Percentiles rank a stretch among this genome's conserved stretches.
Evolutionary conservation across 2,888 invertebrate genomes (phyloP).

Genomic region (Drosophila monieri): DNA sequence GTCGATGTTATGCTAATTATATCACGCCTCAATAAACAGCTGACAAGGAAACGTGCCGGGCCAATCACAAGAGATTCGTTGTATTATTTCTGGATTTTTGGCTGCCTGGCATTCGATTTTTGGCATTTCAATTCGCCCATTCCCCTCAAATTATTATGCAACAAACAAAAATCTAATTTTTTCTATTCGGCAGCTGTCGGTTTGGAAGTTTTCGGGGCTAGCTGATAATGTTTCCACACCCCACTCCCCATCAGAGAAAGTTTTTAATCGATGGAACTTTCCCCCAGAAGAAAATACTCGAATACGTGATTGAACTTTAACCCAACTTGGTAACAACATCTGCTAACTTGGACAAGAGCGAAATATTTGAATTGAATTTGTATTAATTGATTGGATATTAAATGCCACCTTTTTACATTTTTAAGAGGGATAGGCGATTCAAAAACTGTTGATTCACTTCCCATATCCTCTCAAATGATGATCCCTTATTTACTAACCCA

Average conservation of each 20-base stretch:
- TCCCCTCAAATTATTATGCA: constrained; percentile 62
- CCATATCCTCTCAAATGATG: not conserved
- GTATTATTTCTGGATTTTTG: constrained; percentile 26
- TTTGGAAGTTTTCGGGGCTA: constrained; percentile 19
- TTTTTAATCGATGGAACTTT: constrained; percentile 78
- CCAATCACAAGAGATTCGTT: constrained; percentile 35
- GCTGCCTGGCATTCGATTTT: constrained; percentile 43
- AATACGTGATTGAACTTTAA: constrained; percentile 66
- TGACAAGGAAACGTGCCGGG: constrained; percentile 46
- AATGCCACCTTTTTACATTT: too few relatives aligned
- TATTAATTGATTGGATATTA: constrained; percentile 23
- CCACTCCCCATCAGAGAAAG: constrained; percentile 36
- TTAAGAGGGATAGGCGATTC: too few relatives aligned
- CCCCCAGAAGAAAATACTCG: constrained; percentile 22
- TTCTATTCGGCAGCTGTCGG: constrained; percentile 48
- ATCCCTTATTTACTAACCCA: not conserved
- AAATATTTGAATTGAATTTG: constrained; percentile 21
- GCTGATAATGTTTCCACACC: constrained; percentile 64
- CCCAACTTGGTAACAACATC: constrained; percentile 68
- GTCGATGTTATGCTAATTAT: constrained; percentile 67
- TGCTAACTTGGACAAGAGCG: constrained; percentile 3
- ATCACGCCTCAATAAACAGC: constrained; percentile 72
- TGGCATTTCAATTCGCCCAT: constrained; percentile 51
- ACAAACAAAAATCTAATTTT: constrained; percentile 67
- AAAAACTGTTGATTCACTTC: too few relatives aligned